Evolutionary conservation across 2,797 vertebrate genomes (phyloP).

Genomic region (Siniperca undulata): DNA sequence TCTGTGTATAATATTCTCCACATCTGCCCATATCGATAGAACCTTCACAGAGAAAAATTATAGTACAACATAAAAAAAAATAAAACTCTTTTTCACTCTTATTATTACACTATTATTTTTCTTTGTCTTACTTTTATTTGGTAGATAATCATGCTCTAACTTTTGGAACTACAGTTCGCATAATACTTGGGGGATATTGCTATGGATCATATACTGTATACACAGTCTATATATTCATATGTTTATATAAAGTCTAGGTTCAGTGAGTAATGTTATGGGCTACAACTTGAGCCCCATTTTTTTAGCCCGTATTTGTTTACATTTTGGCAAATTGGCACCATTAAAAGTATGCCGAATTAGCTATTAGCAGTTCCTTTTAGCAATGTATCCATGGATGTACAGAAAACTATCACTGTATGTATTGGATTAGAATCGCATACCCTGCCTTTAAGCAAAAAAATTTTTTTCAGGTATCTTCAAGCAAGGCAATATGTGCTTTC

Average conservation of each 20-base stretch:
- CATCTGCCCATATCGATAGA: no score
- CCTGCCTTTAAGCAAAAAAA: no score
- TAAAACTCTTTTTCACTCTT: not conserved
- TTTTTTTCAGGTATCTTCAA: no score
- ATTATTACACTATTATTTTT: not conserved
- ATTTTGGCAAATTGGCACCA: not conserved
- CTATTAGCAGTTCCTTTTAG: not conserved
- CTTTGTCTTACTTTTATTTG: rapidly evolving
- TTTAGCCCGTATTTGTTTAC: not conserved
- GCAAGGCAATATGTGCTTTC: no score
- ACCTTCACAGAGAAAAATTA: not conserved
- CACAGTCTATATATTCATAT: not conserved
- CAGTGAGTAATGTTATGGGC: not conserved
- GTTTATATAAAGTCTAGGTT: not conserved
- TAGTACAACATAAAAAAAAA: not conserved
- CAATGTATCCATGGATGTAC: not conserved
- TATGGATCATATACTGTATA: not conserved
- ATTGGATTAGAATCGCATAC: no score
- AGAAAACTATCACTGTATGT: no score
- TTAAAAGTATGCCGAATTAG: not conserved
- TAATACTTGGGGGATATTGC: not conserved
- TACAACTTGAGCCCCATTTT: not conserved
- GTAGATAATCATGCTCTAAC: not conserved
- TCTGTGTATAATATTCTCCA: not conserved
- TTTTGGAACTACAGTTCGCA: not conserved